Evolutionary conservation across 1,140 invertebrate species (phyloP).

Genomic region (Magallana gigas): DNA sequence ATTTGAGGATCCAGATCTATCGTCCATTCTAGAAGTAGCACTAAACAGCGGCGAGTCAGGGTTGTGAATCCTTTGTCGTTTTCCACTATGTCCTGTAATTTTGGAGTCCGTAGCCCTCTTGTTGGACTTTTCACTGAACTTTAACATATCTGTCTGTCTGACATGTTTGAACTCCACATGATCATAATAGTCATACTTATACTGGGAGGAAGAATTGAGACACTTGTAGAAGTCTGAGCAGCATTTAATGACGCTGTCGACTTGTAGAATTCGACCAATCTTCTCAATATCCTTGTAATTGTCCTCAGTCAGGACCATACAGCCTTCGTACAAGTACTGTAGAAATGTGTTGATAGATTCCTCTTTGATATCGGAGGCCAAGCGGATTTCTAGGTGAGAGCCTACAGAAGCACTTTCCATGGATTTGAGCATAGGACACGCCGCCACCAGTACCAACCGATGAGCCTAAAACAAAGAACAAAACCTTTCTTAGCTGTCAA

Average conservation of each 20-base stretch:
- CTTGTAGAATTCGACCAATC: slow-evolving; percentile 57
- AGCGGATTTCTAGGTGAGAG: slow-evolving; percentile 55
- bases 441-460: slow-evolving; percentile 58
- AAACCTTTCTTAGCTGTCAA: no score
- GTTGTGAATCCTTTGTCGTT: slow-evolving; percentile 47
- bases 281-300: slow-evolving; percentile 59
- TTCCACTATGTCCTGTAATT: slow-evolving; percentile 45
- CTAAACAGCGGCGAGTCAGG: neutral
- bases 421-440: slow-evolving; percentile 60
- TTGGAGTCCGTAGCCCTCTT: slow-evolving; percentile 49
- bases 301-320: slow-evolving; percentile 60
- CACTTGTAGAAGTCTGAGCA: slow-evolving; percentile 60
- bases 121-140: slow-evolving; percentile 50
- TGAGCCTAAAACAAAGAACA: slow-evolving; percentile 49
- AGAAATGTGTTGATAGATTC: slow-evolving; percentile 58
- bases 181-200: slow-evolving; percentile 57
- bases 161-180: slow-evolving; percentile 57
- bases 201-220: slow-evolving; percentile 47
- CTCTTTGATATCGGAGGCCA: slow-evolving; percentile 58
- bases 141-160: slow-evolving; percentile 51
- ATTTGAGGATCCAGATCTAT: slow-evolving; percentile 33
- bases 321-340: slow-evolving; percentile 62
- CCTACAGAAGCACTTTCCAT: slow-evolving; percentile 59
- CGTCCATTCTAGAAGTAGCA: slow-evolving; percentile 40
- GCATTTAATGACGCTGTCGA: slow-evolving; percentile 61